Conservation (phyloP, 2,797 vertebrate genomes). For the Mionectes olivaceus region DNA sequence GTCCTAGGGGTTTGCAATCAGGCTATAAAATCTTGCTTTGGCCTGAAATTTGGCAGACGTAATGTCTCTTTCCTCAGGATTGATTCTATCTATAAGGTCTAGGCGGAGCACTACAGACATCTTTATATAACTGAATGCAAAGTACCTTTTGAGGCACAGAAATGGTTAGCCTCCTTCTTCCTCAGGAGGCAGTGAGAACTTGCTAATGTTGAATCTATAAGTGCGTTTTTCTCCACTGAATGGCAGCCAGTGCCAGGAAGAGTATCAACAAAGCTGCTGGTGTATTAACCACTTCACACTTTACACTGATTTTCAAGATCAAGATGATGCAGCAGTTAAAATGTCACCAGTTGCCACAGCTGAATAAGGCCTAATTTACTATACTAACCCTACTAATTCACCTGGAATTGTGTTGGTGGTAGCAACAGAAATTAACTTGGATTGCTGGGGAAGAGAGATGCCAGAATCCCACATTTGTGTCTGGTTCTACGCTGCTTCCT, state of each 20-base stretch:
- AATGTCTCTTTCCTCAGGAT: constrained; percentile 10
- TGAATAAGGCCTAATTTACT: background rate
- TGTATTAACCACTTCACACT: background rate
- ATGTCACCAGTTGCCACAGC: background rate
- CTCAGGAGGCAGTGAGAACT: background rate
- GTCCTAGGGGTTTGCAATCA: background rate
- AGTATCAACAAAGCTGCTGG: background rate
- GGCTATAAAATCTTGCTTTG: constrained; percentile 18
- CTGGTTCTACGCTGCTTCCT: background rate
- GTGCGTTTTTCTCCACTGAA: background rate
- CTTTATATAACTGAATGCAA: background rate
- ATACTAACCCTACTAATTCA: background rate
- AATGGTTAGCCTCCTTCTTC: background rate
- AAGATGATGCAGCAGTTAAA: background rate
- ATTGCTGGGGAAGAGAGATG: background rate
- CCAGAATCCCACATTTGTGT: background rate
- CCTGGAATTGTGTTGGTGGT: background rate
- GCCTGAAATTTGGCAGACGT: constrained; percentile 19
- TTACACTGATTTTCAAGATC: background rate
- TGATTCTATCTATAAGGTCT: background rate
- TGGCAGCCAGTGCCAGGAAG: background rate
- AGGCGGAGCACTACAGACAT: background rate
- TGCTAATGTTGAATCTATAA: background rate
- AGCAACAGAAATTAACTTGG: background rate
- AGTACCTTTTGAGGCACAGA: background rate